These are phyloP conservation scores for Notothenia rossii DNA, from an alignment of 2,113 vertebrate genomes.

Conservation along the genomic window DNA sequence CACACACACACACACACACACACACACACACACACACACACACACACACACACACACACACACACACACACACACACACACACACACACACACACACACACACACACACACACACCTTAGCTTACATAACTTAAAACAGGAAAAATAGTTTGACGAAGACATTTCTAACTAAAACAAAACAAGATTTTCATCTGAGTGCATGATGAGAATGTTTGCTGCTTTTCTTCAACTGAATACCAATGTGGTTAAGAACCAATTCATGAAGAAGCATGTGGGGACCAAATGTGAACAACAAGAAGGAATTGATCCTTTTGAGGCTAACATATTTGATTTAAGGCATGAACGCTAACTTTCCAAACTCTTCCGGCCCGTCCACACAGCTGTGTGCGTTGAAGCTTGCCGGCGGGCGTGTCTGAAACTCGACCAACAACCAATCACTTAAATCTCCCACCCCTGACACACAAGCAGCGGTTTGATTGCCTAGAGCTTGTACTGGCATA, in stretches of 20 bases:
- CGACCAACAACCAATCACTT: no score
- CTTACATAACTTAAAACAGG: constrained; percentile 62
- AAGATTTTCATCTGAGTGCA: constrained; percentile 14
- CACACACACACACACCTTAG: constrained; percentile 20
- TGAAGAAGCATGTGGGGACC: background rate
- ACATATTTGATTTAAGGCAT: constrained; percentile 66
- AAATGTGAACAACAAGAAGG: background rate
- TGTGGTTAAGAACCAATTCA: background rate
- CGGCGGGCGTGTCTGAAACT: no score
- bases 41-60: no score
- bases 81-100: no score
- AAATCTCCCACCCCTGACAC: no score
- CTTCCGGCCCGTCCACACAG: background rate
- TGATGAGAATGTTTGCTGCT: constrained; percentile 44
- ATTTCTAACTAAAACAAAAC: constrained; percentile 8
- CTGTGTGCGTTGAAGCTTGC: no score
- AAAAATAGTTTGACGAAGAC: background rate
- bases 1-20: no score
- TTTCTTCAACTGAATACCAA: constrained; percentile 21
- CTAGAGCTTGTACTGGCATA: no score
- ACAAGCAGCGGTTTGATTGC: no score
- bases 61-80: no score
- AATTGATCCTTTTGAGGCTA: background rate
- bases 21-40: no score
- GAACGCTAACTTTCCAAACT: constrained; percentile 51